Evolutionary conservation across 2,888 invertebrate species (phyloP).

Genomic region (Cancer borealis): DNA sequence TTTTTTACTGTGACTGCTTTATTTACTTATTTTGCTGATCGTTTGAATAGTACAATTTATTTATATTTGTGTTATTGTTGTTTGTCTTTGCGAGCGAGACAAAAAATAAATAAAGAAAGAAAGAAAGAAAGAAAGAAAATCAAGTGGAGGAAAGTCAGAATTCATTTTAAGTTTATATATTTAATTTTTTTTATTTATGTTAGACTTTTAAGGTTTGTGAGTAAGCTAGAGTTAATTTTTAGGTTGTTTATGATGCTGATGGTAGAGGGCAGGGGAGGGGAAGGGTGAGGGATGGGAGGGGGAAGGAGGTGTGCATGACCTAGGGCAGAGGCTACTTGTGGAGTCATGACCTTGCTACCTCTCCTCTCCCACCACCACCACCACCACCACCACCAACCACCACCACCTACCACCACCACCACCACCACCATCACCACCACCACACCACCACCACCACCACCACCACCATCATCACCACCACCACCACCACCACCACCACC

Average conservation of each 20-base stretch:
- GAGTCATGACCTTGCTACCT: conserved; percentile 9
- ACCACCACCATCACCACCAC: background rate
- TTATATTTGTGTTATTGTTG: background rate
- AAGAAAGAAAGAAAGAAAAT: background rate
- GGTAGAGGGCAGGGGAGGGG: background rate
- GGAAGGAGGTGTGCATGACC: background rate
- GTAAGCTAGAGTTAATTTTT: background rate
- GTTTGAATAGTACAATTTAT: background rate
- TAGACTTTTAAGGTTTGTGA: background rate
- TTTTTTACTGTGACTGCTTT: background rate
- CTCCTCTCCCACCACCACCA: background rate
- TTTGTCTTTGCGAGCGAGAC: background rate
- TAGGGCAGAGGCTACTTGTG: background rate
- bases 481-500: background rate
- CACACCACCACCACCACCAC: background rate
- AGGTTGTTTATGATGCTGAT: background rate
- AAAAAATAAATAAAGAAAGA: background rate
- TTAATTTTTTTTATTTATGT: background rate
- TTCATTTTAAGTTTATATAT: background rate
- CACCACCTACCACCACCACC: too few species aligned
- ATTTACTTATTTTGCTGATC: background rate
- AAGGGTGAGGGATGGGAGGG: background rate
- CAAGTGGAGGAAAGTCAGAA: background rate
- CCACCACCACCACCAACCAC: background rate
- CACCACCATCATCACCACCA: background rate